Percentiles rank a stretch among this genome's conserved stretches.
Evolutionary conservation across 53 echinoderm and acorn worm genomes (phyloP).

Genomic region (Pentamera pediparva): DNA sequence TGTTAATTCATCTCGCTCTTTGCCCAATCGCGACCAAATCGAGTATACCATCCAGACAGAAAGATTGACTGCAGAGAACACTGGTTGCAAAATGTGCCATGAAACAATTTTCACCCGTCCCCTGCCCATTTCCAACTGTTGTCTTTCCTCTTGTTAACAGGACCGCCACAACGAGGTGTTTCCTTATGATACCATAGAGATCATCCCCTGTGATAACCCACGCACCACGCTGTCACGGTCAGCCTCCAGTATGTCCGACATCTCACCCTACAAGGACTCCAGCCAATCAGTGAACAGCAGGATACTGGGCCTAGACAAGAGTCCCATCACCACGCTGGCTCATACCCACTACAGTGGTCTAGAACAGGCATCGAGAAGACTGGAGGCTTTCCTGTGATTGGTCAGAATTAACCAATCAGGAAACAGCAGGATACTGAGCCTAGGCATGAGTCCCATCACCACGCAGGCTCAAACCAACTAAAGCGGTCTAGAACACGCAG

Average conservation of each 20-base stretch:
- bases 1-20: too few relatives aligned
- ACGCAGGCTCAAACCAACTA: background rate
- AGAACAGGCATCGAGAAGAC: background rate
- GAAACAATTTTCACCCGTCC: too few relatives aligned
- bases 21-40: too few relatives aligned
- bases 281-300: slow-evolving; percentile 34
- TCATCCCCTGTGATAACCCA: background rate
- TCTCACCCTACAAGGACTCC: slow-evolving; percentile 66
- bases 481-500: background rate
- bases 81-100: too few relatives aligned
- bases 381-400: too few relatives aligned
- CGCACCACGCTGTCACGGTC: background rate
- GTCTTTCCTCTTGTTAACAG: too few relatives aligned
- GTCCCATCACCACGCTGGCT: slow-evolving; percentile 11
- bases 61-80: too few relatives aligned
- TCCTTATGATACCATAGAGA: slow-evolving; percentile 57
- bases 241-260: slow-evolving; percentile 41
- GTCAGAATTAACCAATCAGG: slow-evolving; percentile 39
- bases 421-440: slow-evolving; percentile 14
- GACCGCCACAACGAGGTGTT: too few relatives aligned
- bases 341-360: background rate
- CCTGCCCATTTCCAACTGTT: too few relatives aligned
- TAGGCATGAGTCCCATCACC: slow-evolving; percentile 11
- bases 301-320: slow-evolving; percentile 10
- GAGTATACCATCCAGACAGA: too few relatives aligned